phyloP scores from a whole-genome alignment of 1,140 invertebrate species.

The Radopholus similis region DNA sequence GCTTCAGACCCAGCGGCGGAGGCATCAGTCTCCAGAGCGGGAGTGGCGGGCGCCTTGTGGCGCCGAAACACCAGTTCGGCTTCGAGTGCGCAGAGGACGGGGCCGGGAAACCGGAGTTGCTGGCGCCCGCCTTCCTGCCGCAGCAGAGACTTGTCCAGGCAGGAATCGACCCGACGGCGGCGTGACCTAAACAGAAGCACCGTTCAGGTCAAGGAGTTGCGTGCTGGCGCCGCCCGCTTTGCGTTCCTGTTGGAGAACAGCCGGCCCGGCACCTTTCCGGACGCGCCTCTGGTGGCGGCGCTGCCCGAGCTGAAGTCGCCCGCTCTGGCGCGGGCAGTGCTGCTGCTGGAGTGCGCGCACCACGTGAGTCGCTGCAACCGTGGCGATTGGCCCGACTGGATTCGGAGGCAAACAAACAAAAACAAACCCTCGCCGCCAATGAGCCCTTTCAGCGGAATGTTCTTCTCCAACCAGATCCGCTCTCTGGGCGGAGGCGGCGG shows the following conservation, averaged over 20 bases:
- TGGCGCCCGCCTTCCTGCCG: slow-evolving; percentile 37
- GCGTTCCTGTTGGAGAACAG: slow-evolving; percentile 87
- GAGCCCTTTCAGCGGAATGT: slow-evolving; percentile 6
- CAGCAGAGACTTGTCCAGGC: slow-evolving; percentile 69
- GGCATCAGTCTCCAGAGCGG: too few species aligned
- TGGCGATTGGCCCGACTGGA: slow-evolving; percentile 93
- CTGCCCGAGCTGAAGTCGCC: slow-evolving; percentile 76
- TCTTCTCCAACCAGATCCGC: not conserved
- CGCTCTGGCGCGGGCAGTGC: slow-evolving; percentile 69
- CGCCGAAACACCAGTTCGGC: too few species aligned
- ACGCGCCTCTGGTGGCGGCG: slow-evolving; percentile 89
- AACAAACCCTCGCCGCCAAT: not conserved
- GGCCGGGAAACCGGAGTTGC: not conserved
- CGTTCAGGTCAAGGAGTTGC: slow-evolving; percentile 68
- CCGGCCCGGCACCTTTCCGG: slow-evolving; percentile 87
- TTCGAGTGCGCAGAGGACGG: too few species aligned
- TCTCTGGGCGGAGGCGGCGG: slow-evolving; percentile 43
- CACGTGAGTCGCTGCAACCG: slow-evolving; percentile 95
- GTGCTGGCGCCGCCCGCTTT: slow-evolving; percentile 76
- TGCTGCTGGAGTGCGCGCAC: slow-evolving; percentile 88
- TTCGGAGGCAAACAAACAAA: slow-evolving; percentile 70
- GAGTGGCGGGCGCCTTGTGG: too few species aligned
- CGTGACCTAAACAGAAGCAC: too few species aligned
- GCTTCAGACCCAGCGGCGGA: too few species aligned
- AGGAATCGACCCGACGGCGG: too few species aligned